phyloP scores from a whole-genome alignment of 2,888 invertebrate genomes.

The Yponomeuta evonymella region DNA sequence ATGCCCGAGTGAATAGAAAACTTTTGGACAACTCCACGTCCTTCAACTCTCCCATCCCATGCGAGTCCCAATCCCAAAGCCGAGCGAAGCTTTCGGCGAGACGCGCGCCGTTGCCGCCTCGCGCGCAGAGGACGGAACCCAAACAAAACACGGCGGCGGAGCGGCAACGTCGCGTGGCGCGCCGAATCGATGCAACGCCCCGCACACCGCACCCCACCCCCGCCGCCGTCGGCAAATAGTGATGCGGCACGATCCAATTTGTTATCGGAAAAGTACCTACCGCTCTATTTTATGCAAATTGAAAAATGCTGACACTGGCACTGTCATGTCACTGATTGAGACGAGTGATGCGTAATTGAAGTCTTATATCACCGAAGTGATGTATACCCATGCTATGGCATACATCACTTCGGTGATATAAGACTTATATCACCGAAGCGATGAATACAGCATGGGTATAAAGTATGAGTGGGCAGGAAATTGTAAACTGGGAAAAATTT shows the following conservation, averaged over 20 bases:
- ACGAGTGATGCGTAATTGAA: no score
- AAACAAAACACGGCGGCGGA: slow-evolving; percentile 61
- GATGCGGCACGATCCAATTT: background rate
- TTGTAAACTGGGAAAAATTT: no score
- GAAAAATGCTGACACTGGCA: background rate
- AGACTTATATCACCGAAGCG: no score
- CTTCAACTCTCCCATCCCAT: background rate
- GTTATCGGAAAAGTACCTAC: background rate
- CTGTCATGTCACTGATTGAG: no score
- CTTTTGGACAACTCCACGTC: background rate
- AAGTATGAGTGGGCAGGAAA: no score
- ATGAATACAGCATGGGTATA: no score
- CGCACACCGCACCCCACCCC: slow-evolving; percentile 39
- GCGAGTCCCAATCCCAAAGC: background rate
- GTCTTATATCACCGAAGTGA: no score
- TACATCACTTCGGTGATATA: no score
- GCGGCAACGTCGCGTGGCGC: slow-evolving; percentile 58
- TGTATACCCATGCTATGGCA: no score
- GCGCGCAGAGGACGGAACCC: slow-evolving; percentile 41
- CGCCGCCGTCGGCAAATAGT: slow-evolving; percentile 21
- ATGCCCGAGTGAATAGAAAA: background rate
- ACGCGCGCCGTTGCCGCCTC: slow-evolving; percentile 41
- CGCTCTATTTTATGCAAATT: background rate
- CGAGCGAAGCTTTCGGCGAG: slow-evolving; percentile 15
- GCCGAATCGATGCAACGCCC: slow-evolving; percentile 51